A percentile compares a stretch with the other conserved stretches of the same genome.
Evolutionary conservation across 2,888 invertebrate genomes (phyloP).

Genomic region (Isotomurus palustris): DNA sequence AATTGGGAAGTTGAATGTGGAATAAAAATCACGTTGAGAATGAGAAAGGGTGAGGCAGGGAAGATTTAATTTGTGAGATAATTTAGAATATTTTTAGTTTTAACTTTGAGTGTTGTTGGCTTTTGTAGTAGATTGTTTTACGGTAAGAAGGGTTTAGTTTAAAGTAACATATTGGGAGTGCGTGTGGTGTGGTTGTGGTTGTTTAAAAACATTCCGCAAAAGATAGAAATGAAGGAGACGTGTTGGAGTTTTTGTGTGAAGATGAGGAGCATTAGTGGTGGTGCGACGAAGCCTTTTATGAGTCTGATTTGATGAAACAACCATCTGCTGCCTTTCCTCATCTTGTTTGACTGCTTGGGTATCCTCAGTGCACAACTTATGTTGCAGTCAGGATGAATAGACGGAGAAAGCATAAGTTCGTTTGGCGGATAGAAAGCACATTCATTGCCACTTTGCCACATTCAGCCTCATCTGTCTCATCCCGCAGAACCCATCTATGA

Average conservation of each 20-base stretch:
- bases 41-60: no score
- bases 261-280: slow-evolving; percentile 7
- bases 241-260: background rate
- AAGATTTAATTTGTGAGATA: no score
- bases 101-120: no score
- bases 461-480: slow-evolving; percentile 13
- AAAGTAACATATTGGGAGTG: no score
- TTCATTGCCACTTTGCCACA: slow-evolving; percentile 18
- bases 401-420: slow-evolving; percentile 4
- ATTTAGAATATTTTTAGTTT: no score
- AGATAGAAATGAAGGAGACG: no score
- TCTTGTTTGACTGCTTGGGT: slow-evolving; percentile 10
- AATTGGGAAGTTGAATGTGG: no score
- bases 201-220: no score
- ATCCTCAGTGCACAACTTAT: background rate
- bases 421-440: slow-evolving; percentile 2
- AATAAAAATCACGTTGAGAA: no score
- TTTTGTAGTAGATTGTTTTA: no score
- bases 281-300: slow-evolving; percentile 29
- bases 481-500: background rate
- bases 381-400: background rate
- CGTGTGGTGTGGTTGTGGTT: no score
- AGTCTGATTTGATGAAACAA: slow-evolving; percentile 42
- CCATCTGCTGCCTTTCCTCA: slow-evolving; percentile 39
- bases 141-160: no score